Evolutionary conservation across 2,797 vertebrate genomes (phyloP), one percentile per base, ranked within the genome.

Genomic region (Hemibagrus guttatus): DNA sequence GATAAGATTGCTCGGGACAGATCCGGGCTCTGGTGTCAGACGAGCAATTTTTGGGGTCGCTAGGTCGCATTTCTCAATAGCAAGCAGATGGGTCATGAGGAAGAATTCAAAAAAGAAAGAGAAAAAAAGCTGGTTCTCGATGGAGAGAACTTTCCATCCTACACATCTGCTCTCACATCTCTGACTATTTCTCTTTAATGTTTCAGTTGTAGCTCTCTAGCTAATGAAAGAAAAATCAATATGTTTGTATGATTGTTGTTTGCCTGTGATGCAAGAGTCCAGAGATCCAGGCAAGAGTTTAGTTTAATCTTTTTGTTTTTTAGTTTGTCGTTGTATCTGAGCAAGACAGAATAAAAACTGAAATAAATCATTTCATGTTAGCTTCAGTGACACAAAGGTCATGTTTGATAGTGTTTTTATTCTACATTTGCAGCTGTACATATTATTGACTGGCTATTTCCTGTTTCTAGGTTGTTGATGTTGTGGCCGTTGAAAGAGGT

Each of bases 11-110:
- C 35, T 69, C 28, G 1, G 72, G 89, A 91, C 90, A 89, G 85
- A 89, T 90, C 86, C 87, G 78, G 91, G 90, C 90, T 88, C 85
- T 63, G 69, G 87, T 91, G 91, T 91, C 91, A 58, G 75, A 35
- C 21, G 75, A 78, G 54, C 11, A 90, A 87, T 63, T 83, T 82
- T 58, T 83, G 39, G 78, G 87, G 83, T 90, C 88, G 87, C 82
- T n/a, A 84, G 87, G 66, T 64, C 63, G 87, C 26, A 59, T 58
- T 81, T 69, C 59, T 72, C 26, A 59, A 85, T 19, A 42, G 61
- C 39, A 58, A 88, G 85, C 86, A 89, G 85, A 88, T 88, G 88
- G 31, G 54, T 28, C 84, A 71, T 64, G 35, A 81, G 59, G 69
- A 86, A 56, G 83, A 84, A 35, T 31, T 21, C 86, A 87, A 49